Evolutionary conservation across 30 jellyfish, hydroid and myxozoan species (phyloP), one percentile per base, ranked within the genome.

Genomic region (Cassiopea andromeda): DNA sequence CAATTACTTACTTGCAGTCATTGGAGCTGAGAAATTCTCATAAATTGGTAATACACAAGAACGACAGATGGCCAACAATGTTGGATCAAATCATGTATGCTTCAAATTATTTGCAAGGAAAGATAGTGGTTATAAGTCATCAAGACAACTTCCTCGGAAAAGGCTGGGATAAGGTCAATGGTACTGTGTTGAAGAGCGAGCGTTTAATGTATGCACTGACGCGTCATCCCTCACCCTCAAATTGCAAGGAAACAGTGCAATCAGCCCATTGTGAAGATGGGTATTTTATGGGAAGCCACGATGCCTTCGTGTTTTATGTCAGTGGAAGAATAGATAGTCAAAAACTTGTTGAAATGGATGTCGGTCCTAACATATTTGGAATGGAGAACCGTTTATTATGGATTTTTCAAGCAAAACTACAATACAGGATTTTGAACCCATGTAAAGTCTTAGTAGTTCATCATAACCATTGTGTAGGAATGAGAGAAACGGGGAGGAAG

Each of bases 141-240:
- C 97, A 89, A 78, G 98, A 94, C 77, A 94, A 83, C 70, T 94
- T 54, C 84, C 16, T 94, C 10, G 97, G 97, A 1, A 90, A 87
- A 80, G 98, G 98, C 8, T 94, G 98, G 98, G 96, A 89, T 46
- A 89, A 89, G 59, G 92, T 94, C 16, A 81, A 89, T 81, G 87
- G 57, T 71, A 67, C 67, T 14, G 79, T 76, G 2, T 75, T 94
- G 54, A 60, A 83, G 67, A 89, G 73, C 27, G 72, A 73, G 46
- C 77, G 79, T 44, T 54, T 94, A 38, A 75, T 94, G 95, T 94
- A 94, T 74, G 98, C 98, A 5, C 75, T 94, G 80, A 94, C 98
- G 57, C 82, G 98, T 60, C 96, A 94, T 80, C 89, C 92, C 4
- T 67, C 88, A 8, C 92, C 94, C 49, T 76, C 79, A 54, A 64